Percentiles rank a stretch among this genome's conserved stretches.
Evolutionary conservation across 1,140 invertebrate genomes (phyloP).

Genomic region (Cherax destructor): DNA sequence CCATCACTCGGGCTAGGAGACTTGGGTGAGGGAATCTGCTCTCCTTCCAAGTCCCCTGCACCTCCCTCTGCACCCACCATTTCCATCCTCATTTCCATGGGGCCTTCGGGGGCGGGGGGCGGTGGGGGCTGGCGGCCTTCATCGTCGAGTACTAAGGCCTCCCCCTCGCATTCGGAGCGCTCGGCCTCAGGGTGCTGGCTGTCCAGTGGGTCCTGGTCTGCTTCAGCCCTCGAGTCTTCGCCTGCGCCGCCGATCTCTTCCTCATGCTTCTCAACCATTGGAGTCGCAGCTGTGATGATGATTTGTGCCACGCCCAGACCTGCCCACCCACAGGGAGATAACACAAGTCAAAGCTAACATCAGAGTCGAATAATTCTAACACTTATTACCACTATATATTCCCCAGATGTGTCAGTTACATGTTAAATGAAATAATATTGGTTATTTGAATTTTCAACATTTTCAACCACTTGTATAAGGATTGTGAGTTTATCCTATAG

Average conservation of each 20-base stretch:
- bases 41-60: background rate
- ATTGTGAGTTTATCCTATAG: background rate
- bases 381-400: background rate
- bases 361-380: background rate
- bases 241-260: conserved; percentile 80
- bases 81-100: conserved; percentile 51
- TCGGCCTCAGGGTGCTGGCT: conserved; percentile 51
- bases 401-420: background rate
- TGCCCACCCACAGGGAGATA: conserved; percentile 51
- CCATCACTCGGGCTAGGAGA: conserved; percentile 71
- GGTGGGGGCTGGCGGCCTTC: conserved; percentile 67
- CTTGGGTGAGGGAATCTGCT: conserved; percentile 59
- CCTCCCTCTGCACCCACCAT: conserved; percentile 25
- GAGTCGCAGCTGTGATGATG: conserved; percentile 91
- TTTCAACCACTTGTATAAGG: background rate
- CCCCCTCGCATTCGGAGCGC: conserved; percentile 62
- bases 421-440: background rate
- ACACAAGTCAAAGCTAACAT: background rate
- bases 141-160: conserved; percentile 67
- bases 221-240: conserved; percentile 71
- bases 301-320: conserved; percentile 88
- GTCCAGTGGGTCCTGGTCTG: conserved; percentile 62
- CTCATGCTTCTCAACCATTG: conserved; percentile 85
- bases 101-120: conserved; percentile 52
- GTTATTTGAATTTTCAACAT: background rate